Conservation (phyloP, 2,113 vertebrate species). For the Macrotis lagotis region DNA sequence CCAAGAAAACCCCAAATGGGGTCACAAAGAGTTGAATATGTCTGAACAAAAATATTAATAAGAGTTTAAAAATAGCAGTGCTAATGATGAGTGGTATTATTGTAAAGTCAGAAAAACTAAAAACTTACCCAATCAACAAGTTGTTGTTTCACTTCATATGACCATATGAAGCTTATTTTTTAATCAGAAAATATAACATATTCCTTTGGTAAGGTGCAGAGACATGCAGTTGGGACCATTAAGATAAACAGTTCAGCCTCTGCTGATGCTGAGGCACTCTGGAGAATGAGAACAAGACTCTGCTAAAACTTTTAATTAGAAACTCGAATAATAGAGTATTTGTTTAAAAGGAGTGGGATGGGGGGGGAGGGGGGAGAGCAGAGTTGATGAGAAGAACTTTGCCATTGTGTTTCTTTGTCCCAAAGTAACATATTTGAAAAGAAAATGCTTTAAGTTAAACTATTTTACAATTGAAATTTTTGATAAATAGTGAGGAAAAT, state of each 20-base stretch:
- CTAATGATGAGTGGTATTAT: not conserved
- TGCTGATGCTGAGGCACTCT: not conserved
- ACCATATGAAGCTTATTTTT: too few relatives aligned
- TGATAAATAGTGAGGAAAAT: not conserved
- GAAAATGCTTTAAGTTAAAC: not conserved
- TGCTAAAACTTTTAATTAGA: not conserved
- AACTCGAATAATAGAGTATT: not conserved
- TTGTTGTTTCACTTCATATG: too few relatives aligned
- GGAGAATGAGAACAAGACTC: not conserved
- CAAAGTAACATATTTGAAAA: not conserved
- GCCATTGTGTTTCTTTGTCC: not conserved
- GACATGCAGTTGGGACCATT: not conserved
- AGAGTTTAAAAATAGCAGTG: not conserved
- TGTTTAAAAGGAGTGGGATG: not conserved
- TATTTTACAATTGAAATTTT: not conserved
- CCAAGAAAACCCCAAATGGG: not conserved
- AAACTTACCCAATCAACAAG: not conserved
- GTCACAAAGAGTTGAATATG: not conserved
- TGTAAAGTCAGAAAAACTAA: not conserved
- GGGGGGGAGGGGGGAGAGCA: not conserved
- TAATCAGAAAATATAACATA: not conserved
- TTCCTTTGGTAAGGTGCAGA: not conserved
- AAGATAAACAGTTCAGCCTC: not conserved
- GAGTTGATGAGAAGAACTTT: not conserved
- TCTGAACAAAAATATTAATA: not conserved